A percentile compares a stretch with the other conserved stretches of the same genome.
phyloP scores from a whole-genome alignment of 1,140 invertebrate genomes.

The Drosophila pseudoananassae region DNA sequence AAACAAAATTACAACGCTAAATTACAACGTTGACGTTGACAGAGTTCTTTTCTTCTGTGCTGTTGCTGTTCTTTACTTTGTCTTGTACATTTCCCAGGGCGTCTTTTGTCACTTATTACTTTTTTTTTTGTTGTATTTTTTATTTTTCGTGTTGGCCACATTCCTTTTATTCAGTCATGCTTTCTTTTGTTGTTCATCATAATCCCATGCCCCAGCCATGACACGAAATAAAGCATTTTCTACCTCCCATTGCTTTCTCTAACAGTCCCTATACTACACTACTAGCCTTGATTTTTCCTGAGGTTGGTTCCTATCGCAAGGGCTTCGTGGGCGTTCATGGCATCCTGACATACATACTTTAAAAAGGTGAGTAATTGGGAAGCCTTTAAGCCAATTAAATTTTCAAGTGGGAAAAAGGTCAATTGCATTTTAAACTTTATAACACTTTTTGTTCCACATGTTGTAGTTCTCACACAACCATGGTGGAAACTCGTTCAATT shows the following conservation, averaged over 20 bases:
- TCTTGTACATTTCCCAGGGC: constrained; percentile 38
- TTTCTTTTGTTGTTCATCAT: constrained; percentile 35
- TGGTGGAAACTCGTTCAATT: constrained; percentile 26
- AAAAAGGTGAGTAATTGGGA: background rate
- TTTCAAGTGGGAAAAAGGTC: background rate
- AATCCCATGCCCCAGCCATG: constrained; percentile 27
- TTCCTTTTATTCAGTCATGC: constrained; percentile 27
- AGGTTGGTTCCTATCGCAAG: background rate
- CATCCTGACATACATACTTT: background rate
- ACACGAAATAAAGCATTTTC: constrained; percentile 17
- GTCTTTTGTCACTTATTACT: constrained; percentile 49
- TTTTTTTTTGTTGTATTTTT: constrained; percentile 37
- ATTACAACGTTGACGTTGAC: constrained; percentile 46
- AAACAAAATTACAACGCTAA: constrained; percentile 22
- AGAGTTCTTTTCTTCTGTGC: constrained; percentile 24
- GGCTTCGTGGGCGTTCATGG: too few species aligned
- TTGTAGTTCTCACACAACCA: constrained; percentile 18
- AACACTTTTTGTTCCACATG: constrained; percentile 9
- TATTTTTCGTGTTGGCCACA: constrained; percentile 24
- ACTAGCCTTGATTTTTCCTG: background rate
- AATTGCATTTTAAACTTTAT: background rate
- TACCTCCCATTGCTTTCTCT: background rate
- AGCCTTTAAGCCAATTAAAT: background rate
- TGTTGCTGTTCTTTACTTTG: constrained; percentile 18
- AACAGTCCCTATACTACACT: background rate